Conservation (phyloP, 1,140 invertebrate genomes). For the Oreohelix idahoensis region DNA sequence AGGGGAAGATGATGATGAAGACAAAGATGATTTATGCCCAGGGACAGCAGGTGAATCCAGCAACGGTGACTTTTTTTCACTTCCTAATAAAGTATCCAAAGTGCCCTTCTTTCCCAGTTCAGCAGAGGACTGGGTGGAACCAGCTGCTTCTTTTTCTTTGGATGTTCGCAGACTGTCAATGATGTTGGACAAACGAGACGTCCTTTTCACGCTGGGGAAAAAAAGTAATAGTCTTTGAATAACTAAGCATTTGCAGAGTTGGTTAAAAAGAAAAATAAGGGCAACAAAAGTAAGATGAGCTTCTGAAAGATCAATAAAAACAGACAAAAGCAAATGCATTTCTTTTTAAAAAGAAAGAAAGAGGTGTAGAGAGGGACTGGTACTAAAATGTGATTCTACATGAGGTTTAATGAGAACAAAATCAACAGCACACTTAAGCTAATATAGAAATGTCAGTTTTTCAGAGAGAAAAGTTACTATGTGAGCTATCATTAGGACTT, state of each 20-base stretch:
- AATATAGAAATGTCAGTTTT: no score
- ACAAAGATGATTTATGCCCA: not conserved
- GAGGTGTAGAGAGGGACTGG: no score
- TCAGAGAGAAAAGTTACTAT: no score
- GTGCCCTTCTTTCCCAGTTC: slow-evolving; percentile 21
- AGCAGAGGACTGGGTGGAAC: not conserved
- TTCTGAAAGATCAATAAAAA: no score
- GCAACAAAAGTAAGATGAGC: no score
- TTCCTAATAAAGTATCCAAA: slow-evolving; percentile 27
- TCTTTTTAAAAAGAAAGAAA: no score
- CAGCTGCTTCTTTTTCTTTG: slow-evolving; percentile 44
- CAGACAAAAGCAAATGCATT: no score
- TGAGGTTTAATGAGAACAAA: no score
- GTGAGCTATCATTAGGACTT: no score
- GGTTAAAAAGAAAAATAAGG: no score
- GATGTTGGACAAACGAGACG: slow-evolving; percentile 50
- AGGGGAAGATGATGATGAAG: slow-evolving; percentile 20
- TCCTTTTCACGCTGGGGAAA: slow-evolving; percentile 26
- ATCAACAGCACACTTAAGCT: no score
- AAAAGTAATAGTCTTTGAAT: not conserved
- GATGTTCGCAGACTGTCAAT: slow-evolving; percentile 50
- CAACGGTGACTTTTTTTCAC: slow-evolving; percentile 2
- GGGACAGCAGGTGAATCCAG: not conserved
- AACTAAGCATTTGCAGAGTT: not conserved
- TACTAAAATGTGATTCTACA: no score